A percentile compares a stretch with the other conserved stretches of the same genome.
phyloP scores from a whole-genome alignment of 2,113 vertebrate genomes.

The Etheostoma spectabile region DNA sequence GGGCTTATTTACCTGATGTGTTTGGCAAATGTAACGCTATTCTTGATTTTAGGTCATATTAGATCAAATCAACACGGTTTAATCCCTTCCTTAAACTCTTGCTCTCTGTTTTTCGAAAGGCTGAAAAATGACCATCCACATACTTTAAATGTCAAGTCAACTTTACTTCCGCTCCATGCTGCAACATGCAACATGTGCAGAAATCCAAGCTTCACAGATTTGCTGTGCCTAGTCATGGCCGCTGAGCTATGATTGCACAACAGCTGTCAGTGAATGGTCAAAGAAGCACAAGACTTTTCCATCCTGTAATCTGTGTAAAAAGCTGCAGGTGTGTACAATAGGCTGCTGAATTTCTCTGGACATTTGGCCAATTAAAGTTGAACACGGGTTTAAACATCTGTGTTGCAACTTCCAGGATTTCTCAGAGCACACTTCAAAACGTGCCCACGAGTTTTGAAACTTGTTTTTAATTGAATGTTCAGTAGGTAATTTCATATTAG shows the following conservation, averaged over 20 bases:
- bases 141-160: not conserved
- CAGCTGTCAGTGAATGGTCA: not conserved
- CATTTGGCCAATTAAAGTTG: conserved; percentile 27
- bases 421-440: not conserved
- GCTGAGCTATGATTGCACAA: not conserved
- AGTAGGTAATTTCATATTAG: conserved; percentile 8
- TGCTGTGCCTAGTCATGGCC: not conserved
- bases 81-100: not conserved
- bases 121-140: not conserved
- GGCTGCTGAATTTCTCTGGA: conserved; percentile 7
- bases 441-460: conserved; percentile 22
- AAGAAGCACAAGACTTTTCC: not conserved
- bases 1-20: not conserved
- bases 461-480: conserved; percentile 23
- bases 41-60: not conserved
- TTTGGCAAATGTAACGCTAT: not conserved
- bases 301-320: not conserved
- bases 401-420: conserved; percentile 16
- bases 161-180: not conserved
- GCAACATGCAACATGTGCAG: not conserved
- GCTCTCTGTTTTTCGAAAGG: not conserved
- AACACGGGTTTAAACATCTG: conserved; percentile 40
- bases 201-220: not conserved
- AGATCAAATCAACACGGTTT: not conserved
- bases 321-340: conserved; percentile 2